These are phyloP conservation scores for Slavum lentiscoides DNA, from an alignment of 2,888 invertebrate genomes.

Conservation along the genomic window DNA sequence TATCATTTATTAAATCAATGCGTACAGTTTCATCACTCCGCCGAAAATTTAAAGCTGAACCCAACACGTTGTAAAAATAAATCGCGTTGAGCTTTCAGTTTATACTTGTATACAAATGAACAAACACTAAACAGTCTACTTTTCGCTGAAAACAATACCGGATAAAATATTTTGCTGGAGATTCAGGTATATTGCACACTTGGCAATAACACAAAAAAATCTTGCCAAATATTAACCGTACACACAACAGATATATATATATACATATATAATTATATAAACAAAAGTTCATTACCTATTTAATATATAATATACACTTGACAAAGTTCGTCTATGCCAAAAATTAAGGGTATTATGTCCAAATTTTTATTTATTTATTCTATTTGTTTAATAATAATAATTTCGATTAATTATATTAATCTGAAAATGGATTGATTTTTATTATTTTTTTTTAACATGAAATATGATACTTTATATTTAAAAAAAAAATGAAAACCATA, in stretches of 20 bases:
- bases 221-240: constrained; percentile 20
- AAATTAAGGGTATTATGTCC: background rate
- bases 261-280: background rate
- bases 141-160: constrained; percentile 12
- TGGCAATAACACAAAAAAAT: constrained; percentile 39
- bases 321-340: background rate
- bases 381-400: no score
- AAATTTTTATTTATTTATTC: no score
- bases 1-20: constrained; percentile 8
- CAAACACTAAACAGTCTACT: background rate
- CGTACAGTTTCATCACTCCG: background rate
- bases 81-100: background rate
- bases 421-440: no score
- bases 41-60: background rate
- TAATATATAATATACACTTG: constrained; percentile 3
- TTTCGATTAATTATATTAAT: no score
- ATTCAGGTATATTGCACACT: constrained; percentile 29
- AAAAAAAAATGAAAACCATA: no score
- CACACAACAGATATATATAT: background rate
- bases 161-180: constrained; percentile 5
- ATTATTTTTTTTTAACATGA: no score
- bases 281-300: constrained; percentile 15
- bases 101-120: background rate
- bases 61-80: background rate
- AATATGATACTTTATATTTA: no score